Evolutionary conservation across 2,888 invertebrate genomes (phyloP), one percentile per base, ranked within the genome.

Genomic region (Eupeodes latifasciatus): DNA sequence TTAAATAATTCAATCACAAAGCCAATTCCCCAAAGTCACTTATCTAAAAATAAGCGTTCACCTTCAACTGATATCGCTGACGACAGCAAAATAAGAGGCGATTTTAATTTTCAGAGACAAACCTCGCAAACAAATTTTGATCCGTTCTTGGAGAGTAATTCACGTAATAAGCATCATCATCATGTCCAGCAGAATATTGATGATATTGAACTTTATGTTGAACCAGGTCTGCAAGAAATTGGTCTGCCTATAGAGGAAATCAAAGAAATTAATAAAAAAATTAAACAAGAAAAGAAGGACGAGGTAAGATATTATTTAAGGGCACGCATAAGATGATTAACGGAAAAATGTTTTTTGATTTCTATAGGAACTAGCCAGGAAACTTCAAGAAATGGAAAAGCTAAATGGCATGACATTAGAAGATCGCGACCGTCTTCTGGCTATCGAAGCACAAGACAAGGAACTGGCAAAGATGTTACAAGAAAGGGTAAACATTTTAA

Each of bases 371-470:
- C 92, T 97, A 62, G 97, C 97, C 0, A 94, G 95, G 87, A 94
- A 96, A 86, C 93, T 97, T 47, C 97, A 97, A 93, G 96, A 96
- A 90, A 96, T 97, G 92, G 97, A 97, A 93, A 95, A 95, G 87
- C 95, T 95, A 91, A 93, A 94, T 49, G 95, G 95, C 71, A 94
- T 95, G 80, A 94, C 95, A 16, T 93, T 94, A 87, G 93, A 95
- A 87, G 92, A 92, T 62, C 91, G 83, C 5, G 96, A 96, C 93
- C 94, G 96, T 89, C 94, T 96, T 91, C 92, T 96, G 89, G 97
- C 97, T 2, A 96, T 97, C 90, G 97, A 97, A 93, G 96, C 96
- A 0, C 97, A 97, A 92, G 97, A 97, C 91, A 96, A 96, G 86
- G 97, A 97, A 92, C 92, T 97, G 71, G 97, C 97, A 2, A 95